phyloP scores from a whole-genome alignment of 2,797 vertebrate genomes.

The Urocyon cinereoargenteus region DNA sequence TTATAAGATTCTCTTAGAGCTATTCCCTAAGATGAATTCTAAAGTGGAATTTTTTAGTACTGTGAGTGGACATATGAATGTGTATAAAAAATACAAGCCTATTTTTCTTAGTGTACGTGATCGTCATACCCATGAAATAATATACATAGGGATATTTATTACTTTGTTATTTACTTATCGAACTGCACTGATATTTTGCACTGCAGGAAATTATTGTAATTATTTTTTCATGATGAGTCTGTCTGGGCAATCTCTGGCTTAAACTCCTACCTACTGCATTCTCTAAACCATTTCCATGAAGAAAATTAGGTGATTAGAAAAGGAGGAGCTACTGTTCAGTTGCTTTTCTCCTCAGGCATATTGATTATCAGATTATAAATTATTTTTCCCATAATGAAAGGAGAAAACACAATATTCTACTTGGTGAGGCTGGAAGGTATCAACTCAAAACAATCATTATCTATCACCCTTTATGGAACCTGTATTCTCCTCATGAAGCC shows the following conservation, averaged over 20 bases:
- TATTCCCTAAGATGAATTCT: neutral
- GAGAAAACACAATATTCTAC: neutral
- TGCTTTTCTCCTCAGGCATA: neutral
- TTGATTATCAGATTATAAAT: neutral
- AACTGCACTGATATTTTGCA: neutral
- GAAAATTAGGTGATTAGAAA: neutral
- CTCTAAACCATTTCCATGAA: neutral
- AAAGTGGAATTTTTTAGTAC: neutral
- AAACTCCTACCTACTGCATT: neutral
- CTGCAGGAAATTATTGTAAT: neutral
- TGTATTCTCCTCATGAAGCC: neutral
- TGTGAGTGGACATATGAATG: neutral
- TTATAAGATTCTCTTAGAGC: neutral
- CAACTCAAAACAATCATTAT: neutral
- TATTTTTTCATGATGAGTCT: constrained; percentile 28
- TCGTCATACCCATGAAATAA: neutral
- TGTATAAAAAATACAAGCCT: neutral
- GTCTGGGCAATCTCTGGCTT: neutral
- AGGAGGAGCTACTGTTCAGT: neutral
- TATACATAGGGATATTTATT: neutral
- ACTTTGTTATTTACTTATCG: neutral
- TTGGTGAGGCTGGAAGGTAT: neutral
- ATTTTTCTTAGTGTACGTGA: neutral
- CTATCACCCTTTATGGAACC: neutral
- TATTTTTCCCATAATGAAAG: neutral